A percentile compares a stretch with the other conserved stretches of the same genome.
These are phyloP conservation scores for Trichogramma evanescens DNA, from an alignment of 2,888 invertebrate genomes.

Conservation along the genomic window DNA sequence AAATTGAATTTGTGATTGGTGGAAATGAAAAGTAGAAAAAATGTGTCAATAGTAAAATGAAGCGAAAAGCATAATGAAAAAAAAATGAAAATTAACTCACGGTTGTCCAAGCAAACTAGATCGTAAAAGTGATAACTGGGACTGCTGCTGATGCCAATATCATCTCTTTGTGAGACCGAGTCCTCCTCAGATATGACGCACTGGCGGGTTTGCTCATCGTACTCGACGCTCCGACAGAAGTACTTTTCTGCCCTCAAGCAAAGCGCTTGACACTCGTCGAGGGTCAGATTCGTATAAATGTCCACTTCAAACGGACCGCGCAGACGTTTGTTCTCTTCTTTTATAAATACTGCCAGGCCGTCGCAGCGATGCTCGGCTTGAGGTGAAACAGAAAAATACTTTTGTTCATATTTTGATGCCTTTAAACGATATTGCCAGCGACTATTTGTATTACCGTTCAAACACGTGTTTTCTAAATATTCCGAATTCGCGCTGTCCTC, in stretches of 20 bases:
- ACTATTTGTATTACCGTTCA: slow-evolving; percentile 60
- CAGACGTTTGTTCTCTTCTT: slow-evolving; percentile 80
- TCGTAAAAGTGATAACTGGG: slow-evolving; percentile 84
- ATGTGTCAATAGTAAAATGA: neutral
- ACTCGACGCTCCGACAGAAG: slow-evolving; percentile 83
- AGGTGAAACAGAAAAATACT: neutral
- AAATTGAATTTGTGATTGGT: neutral
- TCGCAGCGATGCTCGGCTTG: slow-evolving; percentile 79
- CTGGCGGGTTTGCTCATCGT: slow-evolving; percentile 77
- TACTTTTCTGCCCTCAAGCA: slow-evolving; percentile 83
- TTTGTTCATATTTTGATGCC: neutral
- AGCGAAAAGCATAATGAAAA: neutral
- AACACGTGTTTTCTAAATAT: slow-evolving; percentile 84
- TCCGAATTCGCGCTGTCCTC: slow-evolving; percentile 83
- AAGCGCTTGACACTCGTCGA: slow-evolving; percentile 82
- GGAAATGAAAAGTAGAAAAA: neutral
- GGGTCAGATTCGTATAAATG: slow-evolving; percentile 75
- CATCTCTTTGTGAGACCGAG: slow-evolving; percentile 81
- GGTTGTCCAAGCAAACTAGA: slow-evolving; percentile 81
- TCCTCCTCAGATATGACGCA: slow-evolving; percentile 89
- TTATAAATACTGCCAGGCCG: slow-evolving; percentile 78
- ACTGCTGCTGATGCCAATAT: slow-evolving; percentile 76
- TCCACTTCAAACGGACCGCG: slow-evolving; percentile 86
- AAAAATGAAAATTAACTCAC: slow-evolving; percentile 55
- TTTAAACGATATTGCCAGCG: neutral